Evolutionary conservation across 2,113 vertebrate genomes (phyloP), one percentile per base, ranked within the genome.

Genomic region (Bubo bubo): DNA sequence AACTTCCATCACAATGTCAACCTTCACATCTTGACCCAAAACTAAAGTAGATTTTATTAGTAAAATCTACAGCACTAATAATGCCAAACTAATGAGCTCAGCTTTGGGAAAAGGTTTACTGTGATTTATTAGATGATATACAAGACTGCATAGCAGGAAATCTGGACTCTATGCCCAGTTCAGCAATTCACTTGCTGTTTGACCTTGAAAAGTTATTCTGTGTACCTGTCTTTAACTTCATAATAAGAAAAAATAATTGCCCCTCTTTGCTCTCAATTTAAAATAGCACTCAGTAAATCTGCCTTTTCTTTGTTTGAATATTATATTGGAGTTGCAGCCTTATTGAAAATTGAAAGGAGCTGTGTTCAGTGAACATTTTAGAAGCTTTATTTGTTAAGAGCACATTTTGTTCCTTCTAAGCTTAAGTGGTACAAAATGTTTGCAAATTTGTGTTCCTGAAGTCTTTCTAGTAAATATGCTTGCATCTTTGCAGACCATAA

Each of bases 341-440:
- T 87, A 77, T 6, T 53, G 81, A 96, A 96, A 97, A 92, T 82
- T 81, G 79, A 75, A 87, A 92, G 72, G 34, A 97, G 53, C 53
- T 39, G 26, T 81, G 34, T 70, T 59, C 80, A 82, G 88, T 43
- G 52, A 97, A 94, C 16, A 89, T 77, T 93, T 94, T 90, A 95
- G 96, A 96, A 88, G 88, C 91, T 96, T 80, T 82, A 92, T 72
- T 93, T 93, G 50, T 85, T 71, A 55, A 55, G 60, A 87, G 75
- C 28, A 79, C 35, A 79, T 95, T 97, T 94, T 96, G 41, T 71
- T 88, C 87, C 89, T 79, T 82, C 60, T 80, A 95, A 94, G 62
- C 66, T 87, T 95, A 97, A 92, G 34, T 81, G 80, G 68, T 94
- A 95, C 60, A 96, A 96, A 98, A 93, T 86, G 47, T 74, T 94